Evolutionary conservation across 2,113 vertebrate genomes (phyloP).

Genomic region (Chaetodon trifascialis): DNA sequence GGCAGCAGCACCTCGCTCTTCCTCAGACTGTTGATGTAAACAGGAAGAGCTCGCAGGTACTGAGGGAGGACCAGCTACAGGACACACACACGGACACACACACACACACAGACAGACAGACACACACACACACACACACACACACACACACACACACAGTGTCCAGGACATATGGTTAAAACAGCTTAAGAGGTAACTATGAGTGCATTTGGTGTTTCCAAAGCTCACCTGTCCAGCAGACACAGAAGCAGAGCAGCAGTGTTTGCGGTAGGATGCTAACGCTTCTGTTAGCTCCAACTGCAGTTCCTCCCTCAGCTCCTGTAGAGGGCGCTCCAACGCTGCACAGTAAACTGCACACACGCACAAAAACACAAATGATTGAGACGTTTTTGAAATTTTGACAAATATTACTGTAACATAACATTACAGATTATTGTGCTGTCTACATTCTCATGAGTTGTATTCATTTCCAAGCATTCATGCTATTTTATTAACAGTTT

Average conservation of each 20-base stretch:
- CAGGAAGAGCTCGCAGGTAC: slow-evolving; percentile 82
- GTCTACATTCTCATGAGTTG: too few species aligned
- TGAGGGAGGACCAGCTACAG: slow-evolving; percentile 85
- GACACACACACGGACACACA: background rate
- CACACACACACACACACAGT: background rate
- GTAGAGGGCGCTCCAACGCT: slow-evolving; percentile 79
- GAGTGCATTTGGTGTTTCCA: background rate
- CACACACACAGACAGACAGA: background rate
- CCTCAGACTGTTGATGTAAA: slow-evolving; percentile 86
- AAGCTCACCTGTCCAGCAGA: slow-evolving; percentile 81
- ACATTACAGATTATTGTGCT: too few species aligned
- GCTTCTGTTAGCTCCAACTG: slow-evolving; percentile 80
- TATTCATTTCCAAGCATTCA: too few species aligned
- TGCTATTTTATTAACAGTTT: background rate
- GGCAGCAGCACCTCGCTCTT: slow-evolving; percentile 87
- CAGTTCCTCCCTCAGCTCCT: slow-evolving; percentile 83
- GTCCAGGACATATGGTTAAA: background rate
- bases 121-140: background rate
- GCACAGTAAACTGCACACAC: slow-evolving; percentile 76
- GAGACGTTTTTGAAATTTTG: too few species aligned
- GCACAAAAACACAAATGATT: background rate
- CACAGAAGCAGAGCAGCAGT: slow-evolving; percentile 80
- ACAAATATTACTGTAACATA: too few species aligned
- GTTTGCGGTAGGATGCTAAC: slow-evolving; percentile 83
- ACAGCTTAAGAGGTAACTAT: background rate